Conservation (phyloP, 2,888 invertebrate genomes). For the Lampropteryx suffumata region DNA sequence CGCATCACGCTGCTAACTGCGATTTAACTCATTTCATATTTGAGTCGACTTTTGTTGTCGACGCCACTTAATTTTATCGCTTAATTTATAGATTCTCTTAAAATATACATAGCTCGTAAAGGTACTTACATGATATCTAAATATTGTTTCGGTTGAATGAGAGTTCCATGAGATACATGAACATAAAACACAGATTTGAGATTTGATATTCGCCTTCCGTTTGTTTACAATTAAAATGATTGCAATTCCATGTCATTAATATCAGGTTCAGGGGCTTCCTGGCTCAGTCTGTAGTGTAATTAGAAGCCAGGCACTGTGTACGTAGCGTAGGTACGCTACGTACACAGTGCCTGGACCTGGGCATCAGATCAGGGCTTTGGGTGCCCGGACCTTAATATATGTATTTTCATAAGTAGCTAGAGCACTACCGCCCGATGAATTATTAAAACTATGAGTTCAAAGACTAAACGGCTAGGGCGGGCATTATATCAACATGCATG, state of each 20-base stretch:
- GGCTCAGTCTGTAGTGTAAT: too few relatives aligned
- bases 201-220: too few relatives aligned
- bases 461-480: constrained; percentile 23
- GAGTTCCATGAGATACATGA: background rate
- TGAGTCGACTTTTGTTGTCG: constrained; percentile 68
- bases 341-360: too few relatives aligned
- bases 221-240: too few relatives aligned
- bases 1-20: constrained; percentile 76
- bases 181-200: too few relatives aligned
- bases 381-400: too few relatives aligned
- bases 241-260: too few relatives aligned
- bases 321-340: too few relatives aligned
- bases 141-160: constrained; percentile 15
- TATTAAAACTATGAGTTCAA: constrained; percentile 12
- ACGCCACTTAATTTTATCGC: constrained; percentile 70
- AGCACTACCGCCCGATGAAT: background rate
- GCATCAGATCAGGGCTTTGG: too few relatives aligned
- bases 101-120: too few relatives aligned
- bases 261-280: too few relatives aligned
- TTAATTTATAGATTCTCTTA: constrained; percentile 28
- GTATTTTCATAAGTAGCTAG: background rate
- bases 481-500: constrained; percentile 36
- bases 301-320: too few relatives aligned
- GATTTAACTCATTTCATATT: constrained; percentile 80
- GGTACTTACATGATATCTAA: constrained; percentile 1